These are phyloP conservation scores for Fissipunctia ypsillon DNA, from an alignment of 2,888 invertebrate species.

Conservation along the genomic window DNA sequence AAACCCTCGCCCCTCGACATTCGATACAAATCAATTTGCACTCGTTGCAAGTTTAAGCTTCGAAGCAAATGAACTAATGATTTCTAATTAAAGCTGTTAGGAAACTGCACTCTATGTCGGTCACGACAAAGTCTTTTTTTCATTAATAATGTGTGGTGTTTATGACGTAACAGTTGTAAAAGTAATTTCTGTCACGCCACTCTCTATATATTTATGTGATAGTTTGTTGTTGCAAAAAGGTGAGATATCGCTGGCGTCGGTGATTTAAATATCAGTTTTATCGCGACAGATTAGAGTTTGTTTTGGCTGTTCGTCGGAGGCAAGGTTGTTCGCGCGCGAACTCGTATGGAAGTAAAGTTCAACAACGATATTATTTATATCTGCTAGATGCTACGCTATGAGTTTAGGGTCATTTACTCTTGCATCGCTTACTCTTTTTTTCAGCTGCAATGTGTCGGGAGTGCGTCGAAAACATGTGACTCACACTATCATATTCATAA, in stretches of 20 bases:
- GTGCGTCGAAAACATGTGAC: constrained; percentile 67
- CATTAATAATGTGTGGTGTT: constrained; percentile 66
- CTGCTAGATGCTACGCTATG: constrained; percentile 80
- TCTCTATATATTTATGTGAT: constrained; percentile 79
- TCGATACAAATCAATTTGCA: constrained; percentile 78
- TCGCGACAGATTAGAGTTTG: constrained; percentile 67
- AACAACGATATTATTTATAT: constrained; percentile 85
- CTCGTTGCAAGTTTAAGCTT: constrained; percentile 72
- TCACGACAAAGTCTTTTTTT: constrained; percentile 77
- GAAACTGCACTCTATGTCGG: constrained; percentile 78
- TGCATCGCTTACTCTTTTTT: constrained; percentile 76
- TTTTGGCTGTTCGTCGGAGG: constrained; percentile 58
- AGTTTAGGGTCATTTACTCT: constrained; percentile 86
- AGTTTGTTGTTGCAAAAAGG: constrained; percentile 74
- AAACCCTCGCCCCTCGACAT: constrained; percentile 72
- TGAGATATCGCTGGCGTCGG: constrained; percentile 58
- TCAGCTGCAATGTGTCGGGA: constrained; percentile 72
- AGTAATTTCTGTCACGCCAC: constrained; percentile 86
- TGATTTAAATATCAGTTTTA: constrained; percentile 72
- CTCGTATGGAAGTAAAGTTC: constrained; percentile 74
- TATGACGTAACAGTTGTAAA: constrained; percentile 78
- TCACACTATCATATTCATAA: constrained; percentile 57
- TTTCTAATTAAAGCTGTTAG: constrained; percentile 78
- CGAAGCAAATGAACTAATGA: constrained; percentile 78
- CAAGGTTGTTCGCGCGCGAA: constrained; percentile 63